phyloP scores from a whole-genome alignment of 2,113 vertebrate genomes.

The Rattus rattus region DNA sequence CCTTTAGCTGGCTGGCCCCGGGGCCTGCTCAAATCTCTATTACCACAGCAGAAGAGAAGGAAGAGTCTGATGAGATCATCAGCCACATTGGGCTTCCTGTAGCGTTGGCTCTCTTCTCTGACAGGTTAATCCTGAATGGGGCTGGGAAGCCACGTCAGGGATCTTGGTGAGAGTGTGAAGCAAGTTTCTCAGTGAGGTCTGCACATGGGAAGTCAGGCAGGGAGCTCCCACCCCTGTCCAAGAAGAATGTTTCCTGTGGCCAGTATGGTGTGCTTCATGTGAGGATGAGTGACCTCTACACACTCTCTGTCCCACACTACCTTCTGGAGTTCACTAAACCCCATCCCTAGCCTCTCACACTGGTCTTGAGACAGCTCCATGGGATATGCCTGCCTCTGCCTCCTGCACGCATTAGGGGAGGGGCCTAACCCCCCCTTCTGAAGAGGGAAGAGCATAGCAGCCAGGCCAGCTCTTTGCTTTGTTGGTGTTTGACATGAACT shows the following conservation, averaged over 20 bases:
- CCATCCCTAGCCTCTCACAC: background rate
- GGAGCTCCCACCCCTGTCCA: background rate
- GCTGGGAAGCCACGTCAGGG: background rate
- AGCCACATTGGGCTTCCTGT: background rate
- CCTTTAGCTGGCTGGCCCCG: background rate
- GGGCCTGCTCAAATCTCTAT: background rate
- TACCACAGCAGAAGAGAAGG: background rate
- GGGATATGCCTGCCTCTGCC: background rate
- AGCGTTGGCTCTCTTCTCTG: background rate
- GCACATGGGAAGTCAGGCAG: background rate
- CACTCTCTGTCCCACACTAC: too few species aligned
- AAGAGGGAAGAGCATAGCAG: background rate
- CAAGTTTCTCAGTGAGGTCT: background rate
- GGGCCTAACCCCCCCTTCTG: background rate
- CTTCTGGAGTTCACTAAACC: background rate
- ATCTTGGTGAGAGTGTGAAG: background rate
- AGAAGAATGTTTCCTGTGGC: background rate
- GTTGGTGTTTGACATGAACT: background rate
- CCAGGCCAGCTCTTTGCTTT: background rate
- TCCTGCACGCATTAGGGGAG: background rate
- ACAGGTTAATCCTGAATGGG: background rate
- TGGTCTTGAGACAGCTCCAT: background rate
- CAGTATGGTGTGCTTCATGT: background rate
- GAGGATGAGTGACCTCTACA: background rate
- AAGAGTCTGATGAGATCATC: background rate